Conservation (phyloP, 1,140 invertebrate genomes). For the Pseudachorutes palmiensis region DNA sequence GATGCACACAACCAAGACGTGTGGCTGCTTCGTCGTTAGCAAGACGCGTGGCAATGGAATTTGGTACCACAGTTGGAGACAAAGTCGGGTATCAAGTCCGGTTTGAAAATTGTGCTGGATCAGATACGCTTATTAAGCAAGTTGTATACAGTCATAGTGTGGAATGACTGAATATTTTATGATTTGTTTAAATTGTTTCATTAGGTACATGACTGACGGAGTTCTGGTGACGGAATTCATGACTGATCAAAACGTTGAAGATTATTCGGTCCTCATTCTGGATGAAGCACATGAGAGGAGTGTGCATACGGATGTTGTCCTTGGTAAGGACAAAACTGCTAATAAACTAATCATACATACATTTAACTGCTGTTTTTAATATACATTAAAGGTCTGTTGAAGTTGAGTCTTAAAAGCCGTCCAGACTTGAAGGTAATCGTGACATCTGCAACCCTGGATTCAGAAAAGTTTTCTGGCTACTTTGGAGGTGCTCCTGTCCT, state of each 20-base stretch:
- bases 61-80: slow-evolving; percentile 10
- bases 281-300: slow-evolving; percentile 70
- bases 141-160: slow-evolving; percentile 13
- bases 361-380: not conserved
- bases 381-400: slow-evolving; percentile 43
- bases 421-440: slow-evolving; percentile 59
- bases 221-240: slow-evolving; percentile 60
- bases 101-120: slow-evolving; percentile 11
- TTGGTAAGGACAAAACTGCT: slow-evolving; percentile 49
- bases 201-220: slow-evolving; percentile 37
- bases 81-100: slow-evolving; percentile 17
- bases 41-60: slow-evolving; percentile 33
- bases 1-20: slow-evolving; percentile 47
- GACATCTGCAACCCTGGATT: slow-evolving; percentile 80
- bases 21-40: slow-evolving; percentile 49
- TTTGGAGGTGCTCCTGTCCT: slow-evolving; percentile 50
- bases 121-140: slow-evolving; percentile 13
- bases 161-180: slow-evolving; percentile 4
- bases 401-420: slow-evolving; percentile 46
- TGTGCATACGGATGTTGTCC: slow-evolving; percentile 56
- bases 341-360: slow-evolving; percentile 69
- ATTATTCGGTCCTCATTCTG: slow-evolving; percentile 60
- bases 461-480: slow-evolving; percentile 61
- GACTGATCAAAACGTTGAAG: slow-evolving; percentile 44
- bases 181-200: not conserved